Evolutionary conservation across 2,113 vertebrate species (phyloP).

Genomic region (Microcebus murinus): DNA sequence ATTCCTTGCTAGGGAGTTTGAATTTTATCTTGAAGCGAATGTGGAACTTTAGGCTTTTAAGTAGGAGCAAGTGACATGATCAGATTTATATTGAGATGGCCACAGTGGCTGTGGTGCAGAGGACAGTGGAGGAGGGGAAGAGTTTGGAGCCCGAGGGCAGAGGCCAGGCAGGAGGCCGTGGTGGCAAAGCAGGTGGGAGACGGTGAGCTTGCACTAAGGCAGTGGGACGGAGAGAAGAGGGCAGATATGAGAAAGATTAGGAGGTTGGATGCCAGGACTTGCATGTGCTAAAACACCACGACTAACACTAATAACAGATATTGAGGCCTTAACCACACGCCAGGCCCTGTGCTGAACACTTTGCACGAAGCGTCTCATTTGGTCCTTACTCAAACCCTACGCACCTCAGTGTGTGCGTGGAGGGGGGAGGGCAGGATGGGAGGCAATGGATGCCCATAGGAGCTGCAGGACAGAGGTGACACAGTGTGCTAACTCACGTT

Average conservation of each 20-base stretch:
- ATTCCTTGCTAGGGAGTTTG: not conserved
- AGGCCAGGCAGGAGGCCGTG: not conserved
- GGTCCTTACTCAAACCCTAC: not conserved
- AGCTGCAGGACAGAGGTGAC: no score
- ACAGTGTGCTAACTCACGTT: not conserved
- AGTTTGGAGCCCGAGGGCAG: not conserved
- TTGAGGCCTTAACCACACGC: fast-evolving
- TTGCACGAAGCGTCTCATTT: fast-evolving
- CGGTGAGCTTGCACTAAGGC: not conserved
- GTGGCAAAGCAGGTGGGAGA: not conserved
- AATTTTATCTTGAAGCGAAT: not conserved
- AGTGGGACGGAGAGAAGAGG: not conserved
- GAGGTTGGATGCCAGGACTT: not conserved
- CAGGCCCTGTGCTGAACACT: not conserved
- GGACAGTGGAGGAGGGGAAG: not conserved
- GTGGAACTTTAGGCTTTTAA: not conserved
- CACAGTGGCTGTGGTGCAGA: not conserved
- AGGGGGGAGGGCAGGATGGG: not conserved
- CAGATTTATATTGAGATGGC: not conserved
- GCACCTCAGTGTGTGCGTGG: not conserved
- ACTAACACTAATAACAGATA: not conserved
- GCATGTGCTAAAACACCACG: not conserved
- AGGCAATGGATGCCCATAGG: not conserved
- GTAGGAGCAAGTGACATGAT: not conserved
- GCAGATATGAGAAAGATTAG: not conserved